Base-by-base conservation (phyloP, 2,888 invertebrate species). In the Drosophila nigritarsus region DNA sequence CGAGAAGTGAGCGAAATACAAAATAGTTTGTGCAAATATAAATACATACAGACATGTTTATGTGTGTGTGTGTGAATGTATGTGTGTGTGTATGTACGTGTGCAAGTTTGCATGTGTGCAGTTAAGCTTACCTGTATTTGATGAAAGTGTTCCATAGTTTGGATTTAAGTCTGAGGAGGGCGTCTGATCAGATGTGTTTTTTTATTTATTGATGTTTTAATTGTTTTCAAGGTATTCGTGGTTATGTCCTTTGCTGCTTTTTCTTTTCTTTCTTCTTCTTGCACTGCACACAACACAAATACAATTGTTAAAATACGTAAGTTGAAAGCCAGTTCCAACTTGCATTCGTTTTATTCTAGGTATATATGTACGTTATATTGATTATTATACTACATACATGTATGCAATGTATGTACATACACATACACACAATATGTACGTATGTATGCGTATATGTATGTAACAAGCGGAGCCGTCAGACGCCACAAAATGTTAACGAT, bases 71-170 rank as follows among this genome's bases (percentile, higher is more conserved):
- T 65, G 48, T 53, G 50, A 50, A 42, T 60, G 13, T 40, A 29
- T 29, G 13, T 40, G 15, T 29, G 27, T 38, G 38, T 38, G 49
- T 67, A 55, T 29, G 36, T 56, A 48, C 40, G 30, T 58, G 65
- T 73, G 55, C 63, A 48, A 56, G 61, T 49, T 30, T 51, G 53
- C 67, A 55, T 65, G 50, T 66, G 73, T 65, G 72, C 58, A 86
- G 75, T 88, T 80, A 82, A 89, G 89, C 92, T 92, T 89, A 92
- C 92, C 92, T 92, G 92, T 89, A 92, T 92, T 88, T 92, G 92
- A 91, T 92, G 92, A 91, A 92, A 92, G 81, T 92, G 92, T 86
- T 92, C 92, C 92, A 92, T 92, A 86, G 61, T 76, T 58, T 61
- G 72, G 74, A 69, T 79, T 68, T 45, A 63, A 61, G 42, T 50